Evolutionary conservation across 1,140 invertebrate genomes (phyloP).

Genomic region (Whitmania pigra): DNA sequence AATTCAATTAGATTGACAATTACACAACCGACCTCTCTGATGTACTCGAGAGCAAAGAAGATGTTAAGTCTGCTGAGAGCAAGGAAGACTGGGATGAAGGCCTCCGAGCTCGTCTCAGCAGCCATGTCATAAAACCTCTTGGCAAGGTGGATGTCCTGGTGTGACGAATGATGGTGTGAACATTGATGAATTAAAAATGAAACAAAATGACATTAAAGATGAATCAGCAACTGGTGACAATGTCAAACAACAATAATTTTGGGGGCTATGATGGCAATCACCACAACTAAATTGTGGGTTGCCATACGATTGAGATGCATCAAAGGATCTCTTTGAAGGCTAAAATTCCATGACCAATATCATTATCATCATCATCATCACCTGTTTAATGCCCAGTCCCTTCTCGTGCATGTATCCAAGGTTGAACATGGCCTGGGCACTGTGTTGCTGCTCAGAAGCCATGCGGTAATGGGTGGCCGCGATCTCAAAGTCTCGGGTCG

Average conservation of each 20-base stretch:
- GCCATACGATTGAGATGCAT: too few relatives aligned
- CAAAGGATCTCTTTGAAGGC: too few relatives aligned
- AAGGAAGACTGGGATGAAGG: slow-evolving; percentile 80
- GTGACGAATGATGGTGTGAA: neutral
- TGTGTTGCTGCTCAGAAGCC: slow-evolving; percentile 86
- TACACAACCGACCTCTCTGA: slow-evolving; percentile 34
- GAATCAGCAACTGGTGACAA: too few relatives aligned
- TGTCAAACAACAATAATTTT: neutral
- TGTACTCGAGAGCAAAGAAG: slow-evolving; percentile 49
- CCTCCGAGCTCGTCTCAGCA: slow-evolving; percentile 82
- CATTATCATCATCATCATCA: neutral
- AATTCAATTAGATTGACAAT: neutral
- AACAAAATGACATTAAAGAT: neutral
- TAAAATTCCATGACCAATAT: too few relatives aligned
- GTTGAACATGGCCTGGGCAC: slow-evolving; percentile 98
- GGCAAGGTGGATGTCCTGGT: slow-evolving; percentile 55
- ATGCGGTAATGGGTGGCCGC: slow-evolving; percentile 78
- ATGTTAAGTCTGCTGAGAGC: slow-evolving; percentile 77
- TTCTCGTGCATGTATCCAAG: slow-evolving; percentile 98
- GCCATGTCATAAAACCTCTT: slow-evolving; percentile 90
- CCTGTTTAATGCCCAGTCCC: slow-evolving; percentile 73
- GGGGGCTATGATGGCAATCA: too few relatives aligned
- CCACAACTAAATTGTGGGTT: too few relatives aligned
- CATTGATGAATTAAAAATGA: slow-evolving; percentile 10
- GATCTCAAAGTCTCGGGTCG: slow-evolving; percentile 76